phyloP scores from a whole-genome alignment of 2,888 invertebrate genomes.

The Liposcelis brunnea region DNA sequence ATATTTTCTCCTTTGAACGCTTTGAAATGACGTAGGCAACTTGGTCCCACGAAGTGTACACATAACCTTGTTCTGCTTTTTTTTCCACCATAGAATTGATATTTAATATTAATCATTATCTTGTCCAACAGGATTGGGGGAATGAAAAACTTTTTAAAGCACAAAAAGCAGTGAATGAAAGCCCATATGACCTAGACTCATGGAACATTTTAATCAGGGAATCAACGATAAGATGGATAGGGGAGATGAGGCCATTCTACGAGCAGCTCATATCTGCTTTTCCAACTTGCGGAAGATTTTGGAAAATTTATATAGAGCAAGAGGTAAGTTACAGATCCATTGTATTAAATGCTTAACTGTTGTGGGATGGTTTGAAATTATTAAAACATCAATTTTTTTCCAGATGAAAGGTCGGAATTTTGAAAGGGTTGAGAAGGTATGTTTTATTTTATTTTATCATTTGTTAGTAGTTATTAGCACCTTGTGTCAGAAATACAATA shows the following conservation, averaged over 20 bases:
- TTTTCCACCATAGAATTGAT: no score
- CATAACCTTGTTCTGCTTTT: no score
- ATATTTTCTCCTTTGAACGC: no score
- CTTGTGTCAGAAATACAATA: not conserved
- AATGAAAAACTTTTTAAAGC: slow-evolving; percentile 69
- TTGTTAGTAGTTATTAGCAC: not conserved
- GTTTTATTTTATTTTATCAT: slow-evolving; percentile 19
- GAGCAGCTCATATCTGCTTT: slow-evolving; percentile 89
- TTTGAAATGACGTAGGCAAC: no score
- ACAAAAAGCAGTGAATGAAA: slow-evolving; percentile 70
- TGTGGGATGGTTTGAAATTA: not conserved
- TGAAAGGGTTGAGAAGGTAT: slow-evolving; percentile 97
- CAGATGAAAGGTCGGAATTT: slow-evolving; percentile 95
- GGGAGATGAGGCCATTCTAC: slow-evolving; percentile 79
- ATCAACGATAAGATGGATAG: slow-evolving; percentile 71
- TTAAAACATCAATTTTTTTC: slow-evolving; percentile 25
- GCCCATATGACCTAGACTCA: slow-evolving; percentile 88
- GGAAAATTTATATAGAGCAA: slow-evolving; percentile 98
- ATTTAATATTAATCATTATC: no score
- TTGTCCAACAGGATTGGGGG: slow-evolving; percentile 85
- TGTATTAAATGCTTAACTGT: not conserved
- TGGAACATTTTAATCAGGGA: slow-evolving; percentile 94
- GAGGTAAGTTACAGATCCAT: slow-evolving; percentile 42
- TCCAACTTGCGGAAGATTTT: slow-evolving; percentile 91
- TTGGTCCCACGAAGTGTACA: no score